Base-by-base conservation (phyloP, 2,888 invertebrate species). In the Scrobipalpa atriplicella region DNA sequence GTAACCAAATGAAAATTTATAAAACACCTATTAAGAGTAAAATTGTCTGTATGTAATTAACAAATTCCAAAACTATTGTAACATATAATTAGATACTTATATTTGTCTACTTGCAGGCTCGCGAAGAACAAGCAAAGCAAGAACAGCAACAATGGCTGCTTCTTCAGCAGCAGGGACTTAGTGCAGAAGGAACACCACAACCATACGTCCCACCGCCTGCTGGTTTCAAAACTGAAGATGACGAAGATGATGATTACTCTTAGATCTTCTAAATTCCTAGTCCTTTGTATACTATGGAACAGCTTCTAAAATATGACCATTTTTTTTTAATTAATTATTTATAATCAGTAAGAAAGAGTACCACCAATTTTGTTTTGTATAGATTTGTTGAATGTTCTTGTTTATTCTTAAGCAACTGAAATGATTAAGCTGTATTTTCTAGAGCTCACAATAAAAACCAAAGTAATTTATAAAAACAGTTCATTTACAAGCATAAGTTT, bases 141-240 rank as follows among this genome's bases (percentile, higher is more conserved):
- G 96, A 98, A 70, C 98, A 98, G 79, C 98, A 98, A 75, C 98
- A 98, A 79, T 98, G 98, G 97, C 94, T 96, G 72, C 95, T 97
- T 74, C 90, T 98, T 77, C 98, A 98, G 71, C 92, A 92, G 69
- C 92, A 92, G 73, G 90, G 92, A 0, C 70, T 90, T 16, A 87
- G 87, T 0, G 74, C 85, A 9, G 92, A 90, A 51, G 90, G 87
- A 13, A 71, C 76, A 1, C 79, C 85, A n/a, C 89, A 85, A 69
- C 83, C 92, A 0, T 92, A 90, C 68, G 78, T 90, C 3, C 91
- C 92, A 0, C 90, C 90, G 41, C 83, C 92, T 67, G 69, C 87
- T 70, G 78, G 79, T 73, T 79, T 81, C 38, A 89, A 81, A 74
- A 81, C 78, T 64, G 90, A 92, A 51, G 91, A 92, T 51, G 93